Base-by-base conservation (phyloP, 2,113 vertebrate genomes). In the Chrysemys picta region DNA sequence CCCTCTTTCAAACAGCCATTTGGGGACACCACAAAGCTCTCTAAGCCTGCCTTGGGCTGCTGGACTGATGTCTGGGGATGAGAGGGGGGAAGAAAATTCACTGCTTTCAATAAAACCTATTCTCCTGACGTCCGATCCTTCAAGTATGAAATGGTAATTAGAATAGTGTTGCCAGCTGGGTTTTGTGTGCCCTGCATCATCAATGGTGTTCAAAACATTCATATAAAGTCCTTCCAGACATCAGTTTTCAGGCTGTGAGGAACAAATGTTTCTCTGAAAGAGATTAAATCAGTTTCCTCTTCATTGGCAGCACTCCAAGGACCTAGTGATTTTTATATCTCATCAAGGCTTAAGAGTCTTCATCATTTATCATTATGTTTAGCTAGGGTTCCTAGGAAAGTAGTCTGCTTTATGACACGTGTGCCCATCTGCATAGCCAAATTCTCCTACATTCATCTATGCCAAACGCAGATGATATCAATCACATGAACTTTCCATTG, bases 371-470 rank as follows among this genome's bases (percentile, higher is more conserved):
- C 80, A 75, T 54, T 56, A 76, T 76, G 52, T 89, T 95, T n/a
- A 82, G 82, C 76, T 84, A 89, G 85, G 85, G 84, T 29, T 96
- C 79, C 65, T 93, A 69, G 91, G 93, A 94, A 93, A 85, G 82
- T 42, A 62, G 78, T 50, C 0, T 0, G 54, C 85, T 91, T 89
- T 8, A 5, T 56, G 31, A 49, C 45, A 5, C 24, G 14, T 42
- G 21, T 47, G 75, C 17, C 65, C 65, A 72, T 21, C n/a, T 22
- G 65, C 65, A 72, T 38, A 72, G 17, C 65, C 65, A 38, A 72
- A 78, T 78, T 76, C 42, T 78, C 42, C 42, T 27, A 7, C 25
- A 27, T 42, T 78, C 75, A 16, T 12, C 45, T 16, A 47, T 6
- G 92, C 82, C 93, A 89, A 92, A 79, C 16, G 22, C 42, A 9